Base-by-base conservation (phyloP, 2,888 invertebrate genomes). In the Brachyptera putata region DNA sequence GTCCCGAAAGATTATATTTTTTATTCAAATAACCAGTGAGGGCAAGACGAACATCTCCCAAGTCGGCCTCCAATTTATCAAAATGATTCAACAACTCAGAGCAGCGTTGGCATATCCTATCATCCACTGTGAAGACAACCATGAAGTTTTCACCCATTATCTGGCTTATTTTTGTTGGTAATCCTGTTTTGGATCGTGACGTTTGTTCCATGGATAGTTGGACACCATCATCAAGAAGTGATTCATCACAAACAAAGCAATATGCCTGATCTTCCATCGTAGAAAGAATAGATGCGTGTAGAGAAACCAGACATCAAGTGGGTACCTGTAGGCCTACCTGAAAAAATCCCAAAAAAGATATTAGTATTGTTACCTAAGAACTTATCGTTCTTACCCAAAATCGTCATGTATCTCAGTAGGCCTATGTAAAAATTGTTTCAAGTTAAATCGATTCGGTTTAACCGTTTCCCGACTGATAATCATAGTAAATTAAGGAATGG, bases 81-180 rank as follows among this genome's bases (percentile, higher is more conserved):
- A 75, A 72, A 63, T 76, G 76, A 66, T 77, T 77, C 13, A 78
- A 72, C 61, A 78, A 69, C 59, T 75, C 74, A 46, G 74, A 71
- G 65, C 78, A 78, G 30, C 75, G 73, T 60, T 74, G 73, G 62
- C 78, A 78, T 3, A 78, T 72, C 22, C 73, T 73, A 68, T 78
- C 78, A 55, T 76, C 75, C 2, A 71, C 72, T 58, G 76, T 75
- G 2, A 78, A 75, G 60, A 78, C 74, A 2, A 78, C 77, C 67
- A 77, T 70, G 66, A 76, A 78, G 7, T 75, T 75, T 68, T 77
- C 76, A 25, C 78, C 78, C 57, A 78, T 73, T 50, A 78, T 67
- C 67, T 77, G 76, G 1, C 76, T 77, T 65, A 78, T 73, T 71
- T 78, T 78, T 65, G 77, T 77, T 56, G 78, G 77, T 57, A 77